A percentile compares a stretch with the other conserved stretches of the same genome.
phyloP scores from a whole-genome alignment of 1,140 invertebrate species.

The Neodiprion pinetum region DNA sequence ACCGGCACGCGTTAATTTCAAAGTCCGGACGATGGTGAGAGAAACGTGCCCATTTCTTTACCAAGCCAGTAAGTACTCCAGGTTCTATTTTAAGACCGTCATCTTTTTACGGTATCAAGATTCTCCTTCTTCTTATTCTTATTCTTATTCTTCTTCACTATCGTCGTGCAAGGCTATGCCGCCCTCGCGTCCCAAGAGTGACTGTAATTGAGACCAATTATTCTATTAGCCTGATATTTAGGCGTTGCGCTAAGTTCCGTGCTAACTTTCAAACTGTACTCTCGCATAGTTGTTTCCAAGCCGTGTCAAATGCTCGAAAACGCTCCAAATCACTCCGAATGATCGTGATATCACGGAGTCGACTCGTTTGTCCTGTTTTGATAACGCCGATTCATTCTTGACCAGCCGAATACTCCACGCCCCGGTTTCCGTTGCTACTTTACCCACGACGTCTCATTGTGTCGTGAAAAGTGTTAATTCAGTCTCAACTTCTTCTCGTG shows the following conservation, averaged over 20 bases:
- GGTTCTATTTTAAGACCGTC: background rate
- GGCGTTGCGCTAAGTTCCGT: conserved; percentile 20
- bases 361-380: too few species aligned
- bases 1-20: too few species aligned
- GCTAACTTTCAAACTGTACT: background rate
- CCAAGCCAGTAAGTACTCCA: background rate
- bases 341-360: background rate
- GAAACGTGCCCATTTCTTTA: too few species aligned
- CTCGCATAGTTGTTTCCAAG: too few species aligned
- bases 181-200: background rate
- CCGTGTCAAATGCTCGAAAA: background rate
- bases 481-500: too few species aligned
- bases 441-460: too few species aligned
- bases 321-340: background rate
- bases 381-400: too few species aligned
- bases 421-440: too few species aligned
- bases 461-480: too few species aligned
- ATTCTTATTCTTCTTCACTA: background rate
- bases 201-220: conserved; percentile 35
- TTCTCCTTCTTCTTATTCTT: background rate
- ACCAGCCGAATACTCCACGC: too few species aligned
- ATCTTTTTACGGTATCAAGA: background rate
- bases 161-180: conserved; percentile 16
- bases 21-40: too few species aligned
- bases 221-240: conserved; percentile 38